Evolutionary conservation across 37 sponge, comb jelly and placozoan genomes (phyloP), one percentile per base, ranked within the genome.

Genomic region (Hormiphora californensis): DNA sequence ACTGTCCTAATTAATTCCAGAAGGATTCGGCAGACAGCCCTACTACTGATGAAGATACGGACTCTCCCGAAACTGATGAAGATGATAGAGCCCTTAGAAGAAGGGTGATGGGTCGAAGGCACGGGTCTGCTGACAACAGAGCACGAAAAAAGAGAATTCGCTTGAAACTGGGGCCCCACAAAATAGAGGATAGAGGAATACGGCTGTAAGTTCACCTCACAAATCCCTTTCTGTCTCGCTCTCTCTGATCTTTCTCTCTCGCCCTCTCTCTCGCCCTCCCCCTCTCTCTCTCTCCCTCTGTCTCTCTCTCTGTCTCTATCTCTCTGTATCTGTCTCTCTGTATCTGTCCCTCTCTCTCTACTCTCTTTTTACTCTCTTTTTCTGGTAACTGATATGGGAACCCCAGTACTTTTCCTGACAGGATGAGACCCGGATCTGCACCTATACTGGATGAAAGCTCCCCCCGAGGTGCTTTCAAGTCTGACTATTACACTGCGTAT

Each of bases 391-490:
- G n/a, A n/a, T n/a, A n/a, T n/a, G n/a, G n/a, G n/a, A n/a, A n/a
- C n/a, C n/a, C n/a, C n/a, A n/a, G n/a, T n/a, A n/a, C n/a, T n/a
- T n/a, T n/a, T n/a, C 25, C 25, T 67, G 21, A 5, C 81, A 73
- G 81, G 81, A 39, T 4, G 46, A 39, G 81, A 46, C 81, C 81
- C 4, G 81, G 81, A n/a, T 73, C 81, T 43, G 81, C 81, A n/a
- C 81, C 81, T 25, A 41, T 73, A 23, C 81, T 73, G 3, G 23
- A 43, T 43, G 41, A 39, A 2, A 36, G 30, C 21, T 43, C 40
- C 21, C 3, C 43, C 23, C 81, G 17, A 11, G 9, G 46, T n/a
- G 17, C 21, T 22, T 73, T 43, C 81, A 73, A 73, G 44, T 73
- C 81, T 1, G 81, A 73, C 81, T 73, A 73, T 28, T 73, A 73